A percentile compares a stretch with the other conserved stretches of the same genome.
Evolutionary conservation across 2,113 vertebrate species (phyloP).

Genomic region (Ceyx margarethae): DNA sequence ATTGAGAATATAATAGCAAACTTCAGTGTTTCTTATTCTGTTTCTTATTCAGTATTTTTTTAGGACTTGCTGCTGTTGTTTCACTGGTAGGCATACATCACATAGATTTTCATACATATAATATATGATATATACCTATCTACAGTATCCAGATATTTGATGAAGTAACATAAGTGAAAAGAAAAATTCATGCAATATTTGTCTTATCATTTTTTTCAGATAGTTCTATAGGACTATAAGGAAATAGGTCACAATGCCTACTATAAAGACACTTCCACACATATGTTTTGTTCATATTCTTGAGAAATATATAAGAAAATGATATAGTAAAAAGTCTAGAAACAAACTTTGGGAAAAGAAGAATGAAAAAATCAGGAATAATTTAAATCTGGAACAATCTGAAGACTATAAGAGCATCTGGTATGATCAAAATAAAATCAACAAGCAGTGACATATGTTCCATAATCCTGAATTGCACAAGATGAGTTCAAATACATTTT

Average conservation of each 20-base stretch:
- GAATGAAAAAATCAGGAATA: not conserved
- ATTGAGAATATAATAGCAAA: not conserved
- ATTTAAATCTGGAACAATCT: not conserved
- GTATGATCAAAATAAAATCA: conserved; percentile 15
- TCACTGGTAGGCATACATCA: not conserved
- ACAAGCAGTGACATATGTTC: not conserved
- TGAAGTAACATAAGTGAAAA: not conserved
- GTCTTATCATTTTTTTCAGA: not conserved
- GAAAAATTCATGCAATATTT: not conserved
- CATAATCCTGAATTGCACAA: not conserved
- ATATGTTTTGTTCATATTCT: not conserved
- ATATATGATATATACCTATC: accelerated
- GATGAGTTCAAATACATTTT: not conserved
- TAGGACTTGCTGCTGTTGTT: not conserved
- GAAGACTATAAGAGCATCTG: not conserved
- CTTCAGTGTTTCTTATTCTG: not conserved
- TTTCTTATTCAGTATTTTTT: not conserved
- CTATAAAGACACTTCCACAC: not conserved
- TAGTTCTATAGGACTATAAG: not conserved
- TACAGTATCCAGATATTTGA: not conserved
- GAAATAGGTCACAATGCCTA: not conserved
- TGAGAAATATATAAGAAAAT: not conserved
- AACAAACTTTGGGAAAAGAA: not conserved
- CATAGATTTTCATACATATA: not conserved
- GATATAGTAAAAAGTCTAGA: not conserved